phyloP scores from a whole-genome alignment of 2,113 vertebrate genomes.

The Stercorarius parasiticus region DNA sequence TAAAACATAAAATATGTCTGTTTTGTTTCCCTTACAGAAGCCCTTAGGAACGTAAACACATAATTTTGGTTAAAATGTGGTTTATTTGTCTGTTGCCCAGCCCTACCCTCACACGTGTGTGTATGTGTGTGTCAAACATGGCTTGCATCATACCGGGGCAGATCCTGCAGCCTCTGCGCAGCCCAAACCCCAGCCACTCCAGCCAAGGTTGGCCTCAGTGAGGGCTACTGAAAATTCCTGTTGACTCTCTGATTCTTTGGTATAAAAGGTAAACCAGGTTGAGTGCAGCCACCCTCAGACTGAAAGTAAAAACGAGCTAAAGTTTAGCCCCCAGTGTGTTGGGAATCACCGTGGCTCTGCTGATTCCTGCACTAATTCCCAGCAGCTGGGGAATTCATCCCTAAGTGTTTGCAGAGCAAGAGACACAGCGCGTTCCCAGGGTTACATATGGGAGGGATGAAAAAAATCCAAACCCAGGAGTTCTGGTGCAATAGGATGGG shows the following conservation, averaged over 20 bases:
- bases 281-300: neutral
- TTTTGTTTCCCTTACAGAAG: constrained; percentile 57
- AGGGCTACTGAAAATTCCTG: neutral
- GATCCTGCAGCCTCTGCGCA: neutral
- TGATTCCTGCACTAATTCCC: neutral
- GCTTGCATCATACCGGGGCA: neutral
- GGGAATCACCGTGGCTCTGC: neutral
- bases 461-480: neutral
- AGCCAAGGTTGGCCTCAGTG: neutral
- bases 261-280: neutral
- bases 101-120: neutral
- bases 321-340: neutral
- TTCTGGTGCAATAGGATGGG: neutral
- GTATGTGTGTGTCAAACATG: neutral
- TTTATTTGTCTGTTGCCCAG: constrained; percentile 3
- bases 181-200: neutral
- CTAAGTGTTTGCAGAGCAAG: neutral
- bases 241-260: neutral
- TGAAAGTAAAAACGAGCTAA: neutral
- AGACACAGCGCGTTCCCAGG: accelerated
- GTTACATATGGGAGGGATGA: neutral
- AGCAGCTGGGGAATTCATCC: neutral
- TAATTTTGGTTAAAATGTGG: constrained; percentile 57
- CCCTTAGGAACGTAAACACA: constrained; percentile 62
- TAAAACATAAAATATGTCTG: constrained; percentile 36